Base-by-base conservation (phyloP, 2,888 invertebrate genomes). In the Augochlorella aurata region DNA sequence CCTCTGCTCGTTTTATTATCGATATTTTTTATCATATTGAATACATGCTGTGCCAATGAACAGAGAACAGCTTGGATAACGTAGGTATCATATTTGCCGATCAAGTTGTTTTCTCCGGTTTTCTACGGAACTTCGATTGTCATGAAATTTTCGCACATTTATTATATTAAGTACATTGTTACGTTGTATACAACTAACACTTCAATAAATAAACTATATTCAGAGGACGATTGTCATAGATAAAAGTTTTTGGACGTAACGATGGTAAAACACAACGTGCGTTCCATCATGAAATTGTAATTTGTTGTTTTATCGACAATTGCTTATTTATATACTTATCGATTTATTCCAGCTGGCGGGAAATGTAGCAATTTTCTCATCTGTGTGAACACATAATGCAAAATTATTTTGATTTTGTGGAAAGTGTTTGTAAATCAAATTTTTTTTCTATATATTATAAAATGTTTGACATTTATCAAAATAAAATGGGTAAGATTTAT, bases 181-280 rank as follows among this genome's bases (percentile, higher is more conserved):
- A 24, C 4, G 9, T 24, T n/a, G 12, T 7, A 16, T 18, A n/a
- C n/a, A 45, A 44, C 38, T n/a, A 16, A 3, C n/a, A 14, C 2
- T 38, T 63, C 8, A 21, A 38, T 29, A 8, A n/a, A 1, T 18
- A 38, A 38, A 38, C 38, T 5, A 38, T 38, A 38, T 38, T 38
- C 38, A 5, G 38, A 5, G 7, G 5, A 38, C 38, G 38, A 38
- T 38, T 5, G 38, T 38, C 38, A 5, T 38, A 49, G 52, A 52
- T 70, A 49, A 74, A 24, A 49, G 67, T 5, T 12, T 45, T 63
- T 69, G 8, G 65, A 29, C 16, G 29, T 70, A 74, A 70, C 18
- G 82, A 82, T 82, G 82, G 73, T 82, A 82, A 82, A 77, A 67
- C 74, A 61, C 47, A 45, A 16, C 2, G 47, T 49, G 8, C 21